Evolutionary conservation across 2,888 invertebrate species (phyloP).

Genomic region (Aphrophora alni): DNA sequence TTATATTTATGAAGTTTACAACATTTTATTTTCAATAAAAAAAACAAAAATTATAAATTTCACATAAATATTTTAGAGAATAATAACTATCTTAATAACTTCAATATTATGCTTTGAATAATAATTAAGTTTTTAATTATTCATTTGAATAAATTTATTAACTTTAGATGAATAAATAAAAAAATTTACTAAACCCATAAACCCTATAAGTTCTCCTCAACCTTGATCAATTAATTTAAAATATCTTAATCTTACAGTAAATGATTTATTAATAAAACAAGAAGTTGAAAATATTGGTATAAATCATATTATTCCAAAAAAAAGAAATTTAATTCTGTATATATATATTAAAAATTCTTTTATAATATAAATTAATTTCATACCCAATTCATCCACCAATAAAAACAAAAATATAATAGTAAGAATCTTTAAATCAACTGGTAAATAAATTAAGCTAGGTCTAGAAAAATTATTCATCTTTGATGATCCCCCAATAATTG

Average conservation of each 20-base stretch:
- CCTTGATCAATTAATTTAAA: not conserved
- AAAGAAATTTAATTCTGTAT: not conserved
- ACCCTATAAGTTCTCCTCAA: not conserved
- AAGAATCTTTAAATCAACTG: too few relatives aligned
- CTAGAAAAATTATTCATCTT: too few relatives aligned
- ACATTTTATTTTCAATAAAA: not conserved
- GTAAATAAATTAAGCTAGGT: too few relatives aligned
- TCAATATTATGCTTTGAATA: not conserved
- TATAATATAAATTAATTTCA: not conserved
- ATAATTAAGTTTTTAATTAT: not conserved
- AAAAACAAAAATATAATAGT: too few relatives aligned
- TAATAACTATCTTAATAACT: not conserved
- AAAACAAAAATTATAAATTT: not conserved
- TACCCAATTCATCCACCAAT: not conserved
- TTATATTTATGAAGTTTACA: not conserved
- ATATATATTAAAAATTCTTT: not conserved
- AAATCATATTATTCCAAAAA: not conserved
- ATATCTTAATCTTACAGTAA: not conserved
- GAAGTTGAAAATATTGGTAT: not conserved
- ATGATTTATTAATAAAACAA: not conserved
- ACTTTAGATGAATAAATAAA: not conserved
- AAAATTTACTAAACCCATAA: not conserved
- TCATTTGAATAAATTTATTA: not conserved
- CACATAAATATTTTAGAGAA: not conserved
- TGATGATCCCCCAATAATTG: too few relatives aligned